phyloP scores from a whole-genome alignment of 2,113 vertebrate species.

The Ammodytes marinus region DNA sequence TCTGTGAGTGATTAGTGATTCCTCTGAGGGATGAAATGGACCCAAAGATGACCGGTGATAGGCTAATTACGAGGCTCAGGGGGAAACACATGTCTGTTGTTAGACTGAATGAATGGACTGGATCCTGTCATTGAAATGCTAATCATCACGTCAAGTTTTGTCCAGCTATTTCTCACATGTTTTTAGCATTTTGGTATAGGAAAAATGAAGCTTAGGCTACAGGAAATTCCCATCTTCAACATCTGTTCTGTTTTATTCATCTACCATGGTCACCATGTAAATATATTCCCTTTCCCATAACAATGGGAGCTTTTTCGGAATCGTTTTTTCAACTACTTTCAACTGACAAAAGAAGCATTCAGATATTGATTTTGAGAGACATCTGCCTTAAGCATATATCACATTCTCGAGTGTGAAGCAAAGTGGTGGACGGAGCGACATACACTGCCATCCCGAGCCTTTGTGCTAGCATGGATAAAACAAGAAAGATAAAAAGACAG shows the following conservation, averaged over 20 bases:
- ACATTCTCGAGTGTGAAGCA: not conserved
- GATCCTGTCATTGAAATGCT: slow-evolving; percentile 8
- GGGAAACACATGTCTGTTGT: slow-evolving; percentile 8
- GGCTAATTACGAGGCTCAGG: slow-evolving; percentile 59
- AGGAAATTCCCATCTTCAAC: not conserved
- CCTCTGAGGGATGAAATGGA: slow-evolving; percentile 61
- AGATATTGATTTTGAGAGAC: not conserved
- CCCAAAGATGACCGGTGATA: slow-evolving; percentile 62
- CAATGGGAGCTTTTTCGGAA: not conserved
- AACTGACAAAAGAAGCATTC: not conserved
- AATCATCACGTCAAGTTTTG: not conserved
- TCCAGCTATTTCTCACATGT: not conserved
- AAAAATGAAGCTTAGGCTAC: not conserved
- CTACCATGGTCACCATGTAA: not conserved
- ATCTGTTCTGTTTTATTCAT: slow-evolving; percentile 3
- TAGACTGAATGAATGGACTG: slow-evolving; percentile 16
- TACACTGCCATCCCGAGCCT: not conserved
- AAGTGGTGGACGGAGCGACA: not conserved
- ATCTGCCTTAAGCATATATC: not conserved
- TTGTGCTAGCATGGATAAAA: not conserved
- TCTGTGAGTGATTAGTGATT: slow-evolving; percentile 68
- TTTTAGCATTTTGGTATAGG: not conserved
- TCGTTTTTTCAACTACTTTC: slow-evolving; percentile 4
- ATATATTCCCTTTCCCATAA: not conserved
- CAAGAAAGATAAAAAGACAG: not conserved